Conservation (phyloP, 2,888 invertebrate species). For the Gisinianus flammeolus region DNA sequence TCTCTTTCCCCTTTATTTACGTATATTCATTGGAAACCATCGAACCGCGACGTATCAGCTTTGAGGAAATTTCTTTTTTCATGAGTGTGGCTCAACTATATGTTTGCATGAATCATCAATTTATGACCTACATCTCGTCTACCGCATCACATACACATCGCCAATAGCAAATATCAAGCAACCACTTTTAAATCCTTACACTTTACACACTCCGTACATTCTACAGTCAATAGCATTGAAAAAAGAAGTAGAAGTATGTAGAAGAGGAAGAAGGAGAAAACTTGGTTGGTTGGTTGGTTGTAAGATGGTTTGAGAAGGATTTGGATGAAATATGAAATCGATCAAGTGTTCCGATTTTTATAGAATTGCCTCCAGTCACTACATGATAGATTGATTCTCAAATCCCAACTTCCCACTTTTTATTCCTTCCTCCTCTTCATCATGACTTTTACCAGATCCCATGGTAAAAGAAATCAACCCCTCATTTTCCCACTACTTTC, state of each 20-base stretch:
- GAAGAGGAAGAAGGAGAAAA: neutral
- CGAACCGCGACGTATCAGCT: too few relatives aligned
- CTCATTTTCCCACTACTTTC: too few relatives aligned
- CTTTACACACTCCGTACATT: too few relatives aligned
- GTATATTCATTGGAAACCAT: too few relatives aligned
- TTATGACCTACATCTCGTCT: neutral
- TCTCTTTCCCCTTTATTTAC: neutral
- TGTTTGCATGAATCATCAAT: too few relatives aligned
- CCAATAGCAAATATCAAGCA: neutral
- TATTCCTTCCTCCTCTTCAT: conserved; percentile 2
- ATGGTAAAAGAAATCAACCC: too few relatives aligned
- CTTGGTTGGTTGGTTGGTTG: neutral
- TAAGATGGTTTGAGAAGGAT: too few relatives aligned
- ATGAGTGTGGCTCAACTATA: too few relatives aligned
- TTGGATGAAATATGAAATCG: too few relatives aligned
- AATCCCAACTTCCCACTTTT: neutral
- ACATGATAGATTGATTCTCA: conserved; percentile 5
- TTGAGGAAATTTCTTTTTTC: too few relatives aligned
- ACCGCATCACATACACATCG: neutral
- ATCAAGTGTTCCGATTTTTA: too few relatives aligned
- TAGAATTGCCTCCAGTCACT: too few relatives aligned
- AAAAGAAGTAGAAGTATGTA: neutral
- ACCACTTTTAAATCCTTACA: neutral
- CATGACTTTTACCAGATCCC: neutral
- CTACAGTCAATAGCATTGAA: neutral